Evolutionary conservation across 2,113 vertebrate genomes (phyloP).

Genomic region (Halichoerus grypus): DNA sequence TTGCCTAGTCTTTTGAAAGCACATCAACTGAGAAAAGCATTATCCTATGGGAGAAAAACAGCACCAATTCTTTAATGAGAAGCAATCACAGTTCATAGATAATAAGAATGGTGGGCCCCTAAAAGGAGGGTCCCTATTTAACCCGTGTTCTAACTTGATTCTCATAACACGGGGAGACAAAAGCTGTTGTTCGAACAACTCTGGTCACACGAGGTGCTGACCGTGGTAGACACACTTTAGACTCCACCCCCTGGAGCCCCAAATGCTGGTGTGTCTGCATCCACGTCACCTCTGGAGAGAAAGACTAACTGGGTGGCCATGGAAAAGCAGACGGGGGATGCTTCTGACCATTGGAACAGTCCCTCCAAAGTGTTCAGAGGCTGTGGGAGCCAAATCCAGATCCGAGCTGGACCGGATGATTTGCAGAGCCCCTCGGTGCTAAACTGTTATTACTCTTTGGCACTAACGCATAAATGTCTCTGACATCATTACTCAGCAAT

Average conservation of each 20-base stretch:
- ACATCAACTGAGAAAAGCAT: background rate
- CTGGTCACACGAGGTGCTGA: background rate
- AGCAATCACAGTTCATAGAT: background rate
- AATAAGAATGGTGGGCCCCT: background rate
- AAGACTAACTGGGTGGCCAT: background rate
- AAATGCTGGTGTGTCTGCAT: background rate
- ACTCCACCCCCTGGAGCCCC: background rate
- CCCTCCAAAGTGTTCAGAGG: background rate
- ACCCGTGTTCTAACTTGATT: background rate
- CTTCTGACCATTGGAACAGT: background rate
- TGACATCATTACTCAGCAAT: background rate
- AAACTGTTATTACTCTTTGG: background rate
- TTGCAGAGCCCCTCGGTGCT: background rate
- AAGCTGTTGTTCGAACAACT: background rate
- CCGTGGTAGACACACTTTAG: background rate
- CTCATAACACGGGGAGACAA: background rate
- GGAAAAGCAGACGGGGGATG: background rate
- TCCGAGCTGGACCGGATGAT: background rate
- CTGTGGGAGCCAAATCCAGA: background rate
- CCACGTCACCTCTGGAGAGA: background rate
- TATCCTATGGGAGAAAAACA: background rate
- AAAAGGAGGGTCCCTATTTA: background rate
- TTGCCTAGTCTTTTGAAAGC: background rate
- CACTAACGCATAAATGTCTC: background rate
- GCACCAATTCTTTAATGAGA: constrained; percentile 41